Conservation (phyloP, 2,113 vertebrate genomes). For the Rattus norvegicus region GRCr8 NC_086039.1:62237001-62237500, state of each 20-base stretch:
- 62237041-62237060: slow-evolving; percentile 37
- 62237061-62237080: slow-evolving; percentile 36
- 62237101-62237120: slow-evolving; percentile 45
- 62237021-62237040: not conserved
- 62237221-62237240: slow-evolving; percentile 41
- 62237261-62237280: slow-evolving; percentile 26
- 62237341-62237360: not conserved
- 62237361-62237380: not conserved
- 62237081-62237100: slow-evolving; percentile 21
- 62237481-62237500: slow-evolving; percentile 8
- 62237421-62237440: slow-evolving; percentile 46
- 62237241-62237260: slow-evolving; percentile 18
- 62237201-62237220: slow-evolving; percentile 38
- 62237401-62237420: slow-evolving; percentile 37
- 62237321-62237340: slow-evolving; percentile 51
- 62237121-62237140: slow-evolving; percentile 33
- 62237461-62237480: slow-evolving; percentile 6
- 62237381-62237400: not conserved
- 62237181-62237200: slow-evolving; percentile 40
- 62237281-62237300: slow-evolving; percentile 32
- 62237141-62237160: slow-evolving; percentile 38
- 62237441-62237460: not conserved
- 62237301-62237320: not conserved
- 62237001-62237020: slow-evolving; percentile 42
- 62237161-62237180: slow-evolving; percentile 27